Conservation (phyloP, 2,888 invertebrate genomes). For the Conchocele bisecta region DNA sequence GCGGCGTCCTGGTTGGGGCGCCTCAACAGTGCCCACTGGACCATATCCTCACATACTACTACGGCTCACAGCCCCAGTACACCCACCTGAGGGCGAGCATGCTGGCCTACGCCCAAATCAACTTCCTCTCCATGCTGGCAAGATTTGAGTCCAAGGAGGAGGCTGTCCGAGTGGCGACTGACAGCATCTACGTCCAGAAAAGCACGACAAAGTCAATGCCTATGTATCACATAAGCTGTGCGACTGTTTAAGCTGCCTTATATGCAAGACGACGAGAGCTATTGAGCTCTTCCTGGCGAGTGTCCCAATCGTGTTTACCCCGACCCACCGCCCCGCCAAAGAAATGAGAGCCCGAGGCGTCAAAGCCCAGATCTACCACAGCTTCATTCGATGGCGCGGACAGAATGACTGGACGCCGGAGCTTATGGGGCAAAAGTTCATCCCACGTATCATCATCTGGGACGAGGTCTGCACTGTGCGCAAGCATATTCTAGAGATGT, state of each 20-base stretch:
- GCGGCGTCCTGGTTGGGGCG: neutral
- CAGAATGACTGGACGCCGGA: too few species aligned
- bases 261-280: neutral
- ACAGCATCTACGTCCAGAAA: conserved; percentile 3
- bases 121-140: conserved; percentile 9
- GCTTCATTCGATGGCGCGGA: neutral
- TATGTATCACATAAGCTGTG: neutral
- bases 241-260: neutral
- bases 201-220: conserved; percentile 6
- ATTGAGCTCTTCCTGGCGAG: neutral
- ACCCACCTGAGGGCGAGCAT: conserved; percentile 10
- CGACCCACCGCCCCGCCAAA: neutral
- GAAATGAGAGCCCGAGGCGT: neutral
- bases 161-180: neutral
- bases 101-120: conserved; percentile 14
- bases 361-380: neutral
- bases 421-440: neutral
- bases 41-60: neutral
- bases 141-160: neutral
- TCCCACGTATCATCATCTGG: too few species aligned
- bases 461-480: too few species aligned
- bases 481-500: too few species aligned
- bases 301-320: neutral
- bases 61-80: neutral
- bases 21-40: neutral